These are phyloP conservation scores for Pteria penguin DNA, from an alignment of 2,888 invertebrate species.

Conservation along the genomic window DNA sequence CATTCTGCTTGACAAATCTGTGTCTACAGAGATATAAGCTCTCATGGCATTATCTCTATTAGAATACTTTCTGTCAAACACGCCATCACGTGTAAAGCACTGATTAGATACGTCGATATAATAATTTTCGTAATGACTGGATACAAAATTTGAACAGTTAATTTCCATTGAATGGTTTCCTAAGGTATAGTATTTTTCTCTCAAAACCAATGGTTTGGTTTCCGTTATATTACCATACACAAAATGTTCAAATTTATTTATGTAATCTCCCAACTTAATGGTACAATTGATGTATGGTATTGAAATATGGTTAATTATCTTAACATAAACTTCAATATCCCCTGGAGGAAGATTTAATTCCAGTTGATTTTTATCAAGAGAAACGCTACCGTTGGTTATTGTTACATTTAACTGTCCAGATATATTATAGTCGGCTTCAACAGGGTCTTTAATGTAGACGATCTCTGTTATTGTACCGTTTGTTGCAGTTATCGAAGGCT, in stretches of 20 bases:
- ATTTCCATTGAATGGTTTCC: conserved; percentile 48
- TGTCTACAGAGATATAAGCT: conserved; percentile 48
- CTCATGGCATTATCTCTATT: conserved; percentile 44
- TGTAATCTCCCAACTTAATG: conserved; percentile 29
- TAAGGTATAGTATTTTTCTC: conserved; percentile 50
- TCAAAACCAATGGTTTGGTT: conserved; percentile 39
- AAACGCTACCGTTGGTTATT: conserved; percentile 19
- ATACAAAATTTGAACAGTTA: conserved; percentile 47
- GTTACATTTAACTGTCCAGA: background rate
- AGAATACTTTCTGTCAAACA: conserved; percentile 58
- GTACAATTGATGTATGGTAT: conserved; percentile 24
- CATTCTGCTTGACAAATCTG: conserved; percentile 52
- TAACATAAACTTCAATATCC: conserved; percentile 6
- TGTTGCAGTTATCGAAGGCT: conserved; percentile 10
- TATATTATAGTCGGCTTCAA: conserved; percentile 19
- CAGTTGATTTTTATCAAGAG: too few relatives aligned
- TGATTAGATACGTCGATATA: conserved; percentile 18
- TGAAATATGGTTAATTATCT: background rate
- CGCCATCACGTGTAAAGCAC: conserved; percentile 39
- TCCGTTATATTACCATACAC: conserved; percentile 43
- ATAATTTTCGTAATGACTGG: background rate
- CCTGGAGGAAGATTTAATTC: conserved; percentile 27
- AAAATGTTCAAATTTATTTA: conserved; percentile 1
- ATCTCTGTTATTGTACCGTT: conserved; percentile 18
- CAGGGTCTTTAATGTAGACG: conserved; percentile 5